Evolutionary conservation across 2,797 vertebrate genomes (phyloP), one percentile per base, ranked within the genome.

Genomic region (Catamblyrhynchus diadema): DNA sequence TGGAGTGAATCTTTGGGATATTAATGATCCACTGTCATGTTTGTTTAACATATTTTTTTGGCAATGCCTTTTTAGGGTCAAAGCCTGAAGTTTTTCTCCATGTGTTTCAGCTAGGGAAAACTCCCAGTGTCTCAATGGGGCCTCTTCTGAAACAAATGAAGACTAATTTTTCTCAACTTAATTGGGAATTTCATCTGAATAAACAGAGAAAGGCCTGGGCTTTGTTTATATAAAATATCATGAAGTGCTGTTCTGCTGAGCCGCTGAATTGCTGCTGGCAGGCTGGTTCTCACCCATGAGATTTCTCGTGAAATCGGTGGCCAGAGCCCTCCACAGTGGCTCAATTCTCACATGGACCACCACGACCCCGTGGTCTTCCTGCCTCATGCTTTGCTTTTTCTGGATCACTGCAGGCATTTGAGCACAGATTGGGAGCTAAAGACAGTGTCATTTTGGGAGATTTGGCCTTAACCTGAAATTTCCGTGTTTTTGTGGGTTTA

Each of bases 31-130:
- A 9, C 75, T 95, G 91, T 87, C 81, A 65, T 85, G 88, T 93
- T 93, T 91, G 79, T 93, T 95, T 95, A 93, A 86, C 70, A 3
- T 62, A 45, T 64, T 91, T 94, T 95, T 94, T 82, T 88, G 82
- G 93, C 87, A 83, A 28, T 95, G 90, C 84, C 90, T 95, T 92
- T 95, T 86, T 93, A 92, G 87, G 94, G 85, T 92, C 12, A 64
- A 69, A 96, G 88, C 87, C 85, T 95, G 72, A 93, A 85, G 81
- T 89, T 96, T 88, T 90, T 89, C 82, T 93, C 54, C 70, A 39
- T 92, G 93, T 88, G 83, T 91, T 96, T 90, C 80, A 59, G 45
- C 66, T 69, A 57, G 86, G 91, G 87, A 94, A 66, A 93, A 73
- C 64, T 96, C 80, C 64, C 92, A 85, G 48, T 47, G 50, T 86